phyloP scores from a whole-genome alignment of 2,888 invertebrate species.

The Dynastes hyllus region DNA sequence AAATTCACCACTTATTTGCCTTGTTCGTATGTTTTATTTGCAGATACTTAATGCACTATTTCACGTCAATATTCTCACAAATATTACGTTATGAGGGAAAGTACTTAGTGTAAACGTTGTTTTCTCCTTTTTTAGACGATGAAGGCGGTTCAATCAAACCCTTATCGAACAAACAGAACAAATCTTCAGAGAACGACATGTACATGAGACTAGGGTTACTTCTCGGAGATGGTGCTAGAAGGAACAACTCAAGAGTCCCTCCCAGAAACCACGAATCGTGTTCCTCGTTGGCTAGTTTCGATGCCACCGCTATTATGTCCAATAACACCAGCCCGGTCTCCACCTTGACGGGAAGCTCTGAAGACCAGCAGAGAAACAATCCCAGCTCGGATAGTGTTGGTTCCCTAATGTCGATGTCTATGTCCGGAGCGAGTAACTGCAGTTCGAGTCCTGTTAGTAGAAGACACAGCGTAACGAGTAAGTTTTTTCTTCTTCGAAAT shows the following conservation, averaged over 20 bases:
- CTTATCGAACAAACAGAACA: conserved; percentile 59
- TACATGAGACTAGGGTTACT: conserved; percentile 89
- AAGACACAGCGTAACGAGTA: conserved; percentile 87
- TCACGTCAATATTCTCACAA: not conserved
- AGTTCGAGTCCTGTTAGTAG: conserved; percentile 86
- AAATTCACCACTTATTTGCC: not conserved
- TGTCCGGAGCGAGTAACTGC: conserved; percentile 85
- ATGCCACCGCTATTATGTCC: conserved; percentile 78
- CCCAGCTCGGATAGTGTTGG: conserved; percentile 82
- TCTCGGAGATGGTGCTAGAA: conserved; percentile 80
- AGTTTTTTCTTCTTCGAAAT: conserved; percentile 62
- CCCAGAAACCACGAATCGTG: conserved; percentile 71
- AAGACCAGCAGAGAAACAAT: conserved; percentile 74
- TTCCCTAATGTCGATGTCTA: conserved; percentile 84
- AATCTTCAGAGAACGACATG: conserved; percentile 83
- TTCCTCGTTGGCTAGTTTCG: conserved; percentile 74
- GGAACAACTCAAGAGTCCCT: conserved; percentile 63
- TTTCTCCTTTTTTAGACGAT: conserved; percentile 48
- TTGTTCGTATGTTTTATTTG: not conserved
- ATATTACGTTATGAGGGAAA: not conserved
- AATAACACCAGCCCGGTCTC: conserved; percentile 93
- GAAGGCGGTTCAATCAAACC: conserved; percentile 54
- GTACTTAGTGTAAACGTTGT: not conserved
- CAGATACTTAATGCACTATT: not conserved
- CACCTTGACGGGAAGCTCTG: conserved; percentile 89